These are phyloP conservation scores for Jordanella pulchra DNA, from an alignment of 2,797 vertebrate genomes.

Conservation along the genomic window DNA sequence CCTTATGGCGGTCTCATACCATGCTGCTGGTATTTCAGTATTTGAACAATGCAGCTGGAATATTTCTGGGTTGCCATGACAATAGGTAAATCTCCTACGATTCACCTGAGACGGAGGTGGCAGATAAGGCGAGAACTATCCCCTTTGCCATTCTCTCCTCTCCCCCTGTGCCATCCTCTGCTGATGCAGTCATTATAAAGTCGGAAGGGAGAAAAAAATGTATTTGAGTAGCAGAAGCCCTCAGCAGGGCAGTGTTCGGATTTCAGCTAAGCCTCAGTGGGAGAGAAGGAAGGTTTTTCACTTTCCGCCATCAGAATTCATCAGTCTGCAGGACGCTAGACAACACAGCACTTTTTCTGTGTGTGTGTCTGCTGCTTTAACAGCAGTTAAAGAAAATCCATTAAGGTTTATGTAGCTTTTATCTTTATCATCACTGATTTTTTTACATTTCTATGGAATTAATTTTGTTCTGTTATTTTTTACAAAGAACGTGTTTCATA, in stretches of 20 bases:
- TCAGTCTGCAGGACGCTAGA: not conserved
- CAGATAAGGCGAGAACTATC: conserved; percentile 14
- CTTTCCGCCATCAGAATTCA: conserved; percentile 22
- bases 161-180: conserved; percentile 19
- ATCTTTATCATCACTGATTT: conserved; percentile 13
- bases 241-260: conserved; percentile 23
- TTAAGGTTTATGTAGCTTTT: not conserved
- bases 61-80: conserved; percentile 43
- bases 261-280: conserved; percentile 28
- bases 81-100: conserved; percentile 34
- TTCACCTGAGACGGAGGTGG: conserved; percentile 32
- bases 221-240: conserved; percentile 32
- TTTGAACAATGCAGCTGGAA: conserved; percentile 23
- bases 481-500: no score
- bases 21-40: conserved; percentile 1
- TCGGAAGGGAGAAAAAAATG: not conserved
- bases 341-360: not conserved
- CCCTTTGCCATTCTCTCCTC: conserved; percentile 17
- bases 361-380: not conserved
- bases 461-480: no score
- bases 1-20: not conserved
- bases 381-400: not conserved
- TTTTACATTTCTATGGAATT: no score
- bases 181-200: conserved; percentile 36
- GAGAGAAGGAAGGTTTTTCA: conserved; percentile 4